Conservation (phyloP, 2,888 invertebrate species). For the Andrena chrysosceles region DNA sequence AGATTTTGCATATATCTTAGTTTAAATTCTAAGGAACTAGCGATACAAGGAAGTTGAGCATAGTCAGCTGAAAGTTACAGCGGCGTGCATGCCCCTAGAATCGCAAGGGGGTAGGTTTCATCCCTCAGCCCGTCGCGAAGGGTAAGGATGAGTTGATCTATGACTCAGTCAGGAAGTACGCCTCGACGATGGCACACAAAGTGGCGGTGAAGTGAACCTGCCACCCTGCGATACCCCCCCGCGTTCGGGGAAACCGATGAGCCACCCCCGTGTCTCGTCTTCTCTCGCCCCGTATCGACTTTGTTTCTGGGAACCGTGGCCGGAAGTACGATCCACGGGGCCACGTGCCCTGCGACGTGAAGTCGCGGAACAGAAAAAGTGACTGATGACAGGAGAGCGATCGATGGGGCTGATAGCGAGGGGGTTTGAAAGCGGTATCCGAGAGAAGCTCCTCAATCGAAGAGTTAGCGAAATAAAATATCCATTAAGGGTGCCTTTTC, state of each 20-base stretch:
- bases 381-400: conserved; percentile 38
- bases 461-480: conserved; percentile 65
- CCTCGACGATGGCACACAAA: conserved; percentile 70
- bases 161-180: conserved; percentile 80
- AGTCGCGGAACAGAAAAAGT: conserved; percentile 60
- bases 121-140: conserved; percentile 42
- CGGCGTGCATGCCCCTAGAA: background rate
- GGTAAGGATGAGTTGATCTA: conserved; percentile 75
- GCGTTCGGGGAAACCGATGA: conserved; percentile 66
- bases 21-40: no score
- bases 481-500: conserved; percentile 59
- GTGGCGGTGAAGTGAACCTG: conserved; percentile 72
- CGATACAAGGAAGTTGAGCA: background rate
- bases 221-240: conserved; percentile 54
- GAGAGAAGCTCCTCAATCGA: conserved; percentile 52
- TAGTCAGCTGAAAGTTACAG: background rate
- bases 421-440: conserved; percentile 10
- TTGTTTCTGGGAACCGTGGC: conserved; percentile 60
- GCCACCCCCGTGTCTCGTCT: conserved; percentile 30
- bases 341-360: conserved; percentile 60
- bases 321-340: conserved; percentile 72
- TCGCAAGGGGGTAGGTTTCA: conserved; percentile 46
- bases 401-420: conserved; percentile 47
- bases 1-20: no score
- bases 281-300: conserved; percentile 38